Evolutionary conservation across 2,888 invertebrate species (phyloP), one percentile per base, ranked within the genome.

Genomic region (Xestia c-nigrum): DNA sequence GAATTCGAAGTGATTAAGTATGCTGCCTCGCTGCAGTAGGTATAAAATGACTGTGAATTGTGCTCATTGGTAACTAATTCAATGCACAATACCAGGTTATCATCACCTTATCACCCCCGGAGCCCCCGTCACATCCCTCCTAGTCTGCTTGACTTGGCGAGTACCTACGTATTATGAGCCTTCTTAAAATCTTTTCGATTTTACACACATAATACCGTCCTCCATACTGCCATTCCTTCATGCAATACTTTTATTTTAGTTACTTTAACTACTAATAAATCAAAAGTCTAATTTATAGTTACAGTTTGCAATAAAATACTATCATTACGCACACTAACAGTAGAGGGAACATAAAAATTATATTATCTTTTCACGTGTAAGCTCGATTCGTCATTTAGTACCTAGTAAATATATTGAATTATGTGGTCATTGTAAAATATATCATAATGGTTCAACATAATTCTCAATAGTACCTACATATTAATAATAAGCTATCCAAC

Each of bases 261-360:
- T 79, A 64, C 72, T 61, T 72, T 82, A 72, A 79, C 88, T 85
- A 87, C 72, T 84, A 91, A 94, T 96, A 96, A 96, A 96, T 96
- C 95, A 95, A 92, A 93, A 89, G 66, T 76, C 78, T 94, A 92
- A 96, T 96, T 96, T 96, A 96, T 94, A 88, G 89, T 94, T 90
- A 93, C 91, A 89, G 93, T 92, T 89, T 83, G 88, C 92, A 89
- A 94, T 96, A 95, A 95, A 94, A 93, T 91, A 88, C 88, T 92
- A 91, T 91, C 91, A 92, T 91, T 90, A 90, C 90, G 87, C 82
- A 88, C 83, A 90, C 87, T 89, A 90, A 89, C 88, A 92, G 90
- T 90, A 83, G 90, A 94, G 95, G 93, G 95, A 94, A 92, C 94
- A 94, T 96, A 94, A 96, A 95, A 96, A 91, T 92, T 94, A 94